Evolutionary conservation across 2,797 vertebrate species (phyloP), one percentile per base, ranked within the genome.

Genomic region (Microctenopoma stevenorrisi): DNA sequence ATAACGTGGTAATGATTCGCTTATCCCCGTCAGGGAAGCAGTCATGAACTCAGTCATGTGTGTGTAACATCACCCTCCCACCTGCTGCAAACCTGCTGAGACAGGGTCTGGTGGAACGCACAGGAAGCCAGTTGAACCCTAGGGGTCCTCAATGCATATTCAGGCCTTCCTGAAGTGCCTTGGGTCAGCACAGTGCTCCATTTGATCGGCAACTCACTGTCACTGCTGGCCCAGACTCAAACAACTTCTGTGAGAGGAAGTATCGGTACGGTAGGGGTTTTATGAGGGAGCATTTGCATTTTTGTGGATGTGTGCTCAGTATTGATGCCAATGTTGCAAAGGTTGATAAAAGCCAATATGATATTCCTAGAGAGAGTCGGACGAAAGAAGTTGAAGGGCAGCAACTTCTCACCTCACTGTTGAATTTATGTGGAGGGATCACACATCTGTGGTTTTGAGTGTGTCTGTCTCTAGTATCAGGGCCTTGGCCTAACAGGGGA

Each of bases 81-180:
- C 85, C 89, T 90, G 89, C 84, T 89, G 56, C 14, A 14, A 76
- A 83, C 89, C 66, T 92, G 89, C 84, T 40, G 54, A 64, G 72
- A 87, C 86, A 86, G 66, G 68, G 80, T 16, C 63, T 73, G 11
- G 3, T 33, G 75, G 73, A 87, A 79, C 53, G 62, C 64, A 71
- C 71, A 82, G 77, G 76, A 83, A 81, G 61, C 72, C 37, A 0
- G 14, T 15, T 48, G 74, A 64, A 80, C 73, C 79, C 44, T 71
- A 56, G 61, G 72, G 78, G 81, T 81, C 68, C 64, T 62, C 42
- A 22, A 60, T 85, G 54, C 33, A 42, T 76, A 78, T 80, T 73
- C 64, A 64, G 54, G 35, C 64, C 82, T 79, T 85, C 69, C 64
- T 82, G 70, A 74, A 77, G 11, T 1, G 69, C 81, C 84, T 72